Base-by-base conservation (phyloP, 2,113 vertebrate genomes). In the Aspiorhynchus laticeps region DNA sequence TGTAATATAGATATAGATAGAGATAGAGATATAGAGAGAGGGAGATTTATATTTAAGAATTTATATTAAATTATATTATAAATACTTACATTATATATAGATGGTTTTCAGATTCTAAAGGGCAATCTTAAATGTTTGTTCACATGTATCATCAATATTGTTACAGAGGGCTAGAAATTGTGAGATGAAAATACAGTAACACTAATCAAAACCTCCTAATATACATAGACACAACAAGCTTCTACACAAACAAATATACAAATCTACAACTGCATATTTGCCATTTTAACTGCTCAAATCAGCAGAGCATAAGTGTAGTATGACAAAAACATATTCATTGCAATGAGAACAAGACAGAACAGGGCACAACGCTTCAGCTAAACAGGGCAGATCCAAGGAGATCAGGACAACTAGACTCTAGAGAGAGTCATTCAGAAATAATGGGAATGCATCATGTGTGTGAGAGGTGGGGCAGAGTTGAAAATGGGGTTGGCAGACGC, bases 371-470 rank as follows among this genome's bases (percentile, higher is more conserved):
- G 1, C 19, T 38, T 73, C 69, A 38, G 69, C 33, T 73, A 38
- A 74, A 75, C 24, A 75, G 41, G 73, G 12, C 41, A 46, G 5
- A n/a, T 46, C 24, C 78, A n/a, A 59, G 21, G 19, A 38, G 51
- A 61, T 38, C 33, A 61, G 33, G 51, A 59, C 10, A 80, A 36
- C 31, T 59, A 33, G 31, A 7, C 28, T 79, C 53, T 38, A 41
- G 33, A n/a, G 53, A 80, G 21, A 9, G 56, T 21, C 24, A 80
- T 41, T 63, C 7, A 63, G 33, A 80, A 80, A 41, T 80, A 80
- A 80, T 36, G 24, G 33, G 10, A 38, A 38, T n/a, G 51, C 38
- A 7, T 56, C 21, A n/a, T 41, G 46, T 46, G 77, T 80, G 31
- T 61, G n/a, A 41, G 78, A 80, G 21, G 53, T 1, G 24, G 53